Evolutionary conservation across 2,888 invertebrate species (phyloP), one percentile per base, ranked within the genome.

Genomic region (Piscicola geometra): DNA sequence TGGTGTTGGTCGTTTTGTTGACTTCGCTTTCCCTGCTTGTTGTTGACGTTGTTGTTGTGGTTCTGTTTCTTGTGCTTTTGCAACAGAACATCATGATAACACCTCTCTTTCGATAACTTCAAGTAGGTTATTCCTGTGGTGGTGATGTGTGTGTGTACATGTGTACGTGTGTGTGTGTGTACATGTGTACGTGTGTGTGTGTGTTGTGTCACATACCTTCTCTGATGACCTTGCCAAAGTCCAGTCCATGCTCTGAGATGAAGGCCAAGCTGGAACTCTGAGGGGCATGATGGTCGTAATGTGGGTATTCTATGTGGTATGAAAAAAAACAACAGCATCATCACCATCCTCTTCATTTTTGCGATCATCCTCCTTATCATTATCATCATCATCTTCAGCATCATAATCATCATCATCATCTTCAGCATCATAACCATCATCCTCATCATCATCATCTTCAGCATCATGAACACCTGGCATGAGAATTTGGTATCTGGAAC

Each of bases 401-500:
- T n/a, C n/a, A n/a, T n/a, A n/a, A n/a, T n/a, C n/a, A n/a, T n/a
- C n/a, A n/a, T n/a, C n/a, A n/a, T n/a, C n/a, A n/a, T n/a, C n/a
- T n/a, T n/a, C n/a, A n/a, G n/a, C n/a, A n/a, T n/a, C n/a, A n/a
- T n/a, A n/a, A n/a, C n/a, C n/a, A n/a, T n/a, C n/a, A n/a, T n/a
- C n/a, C n/a, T n/a, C n/a, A n/a, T n/a, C n/a, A n/a, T n/a, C n/a
- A n/a, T n/a, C n/a, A n/a, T n/a, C n/a, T n/a, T n/a, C n/a, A n/a
- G n/a, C n/a, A n/a, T n/a, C n/a, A n/a, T n/a, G n/a, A n/a, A n/a
- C 25, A 72, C 72, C 72, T 72, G 72, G 56, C 50, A 72, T 30
- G 50, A 50, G 30, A 72, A 52, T 21, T 28, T 1, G 33, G 47
- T 56, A 33, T 72, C 56, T 3, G 72, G 72, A n/a, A 52, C 3